Base-by-base conservation (phyloP, 1,140 invertebrate genomes). In the Drosophila fuyamai region DNA sequence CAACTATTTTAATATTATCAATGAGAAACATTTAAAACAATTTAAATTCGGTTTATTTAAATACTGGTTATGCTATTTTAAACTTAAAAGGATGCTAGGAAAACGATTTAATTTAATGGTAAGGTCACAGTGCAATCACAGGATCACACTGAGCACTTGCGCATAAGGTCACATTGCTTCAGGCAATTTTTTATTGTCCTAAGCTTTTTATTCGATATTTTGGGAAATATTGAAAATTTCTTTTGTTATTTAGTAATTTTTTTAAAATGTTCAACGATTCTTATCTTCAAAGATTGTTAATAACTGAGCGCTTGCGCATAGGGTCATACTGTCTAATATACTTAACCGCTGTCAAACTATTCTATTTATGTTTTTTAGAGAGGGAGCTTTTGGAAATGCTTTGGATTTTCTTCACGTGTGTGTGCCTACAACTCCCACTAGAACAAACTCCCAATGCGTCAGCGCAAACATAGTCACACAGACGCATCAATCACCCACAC, bases 381-480 rank as follows among this genome's bases (percentile, higher is more conserved):
- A 38, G 46, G 29, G 36, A 16, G 14, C 43, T 29, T 66, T 68
- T 66, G 60, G 54, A 65, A 54, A 43, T 4, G 13, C 18, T 62
- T 16, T 23, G 12, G 38, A 35, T 67, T 54, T 43, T 32, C 8
- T 35, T 40, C 9, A 14, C 14, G 43, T 44, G 14, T 18, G 16
- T 47, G 44, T 23, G 44, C 57, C 79, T 78, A 71, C 44, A 50
- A n/a, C n/a, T 27, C 35, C 27, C 36, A 60, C 35, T 14, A 10
- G 38, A 47, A 14, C 47, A 23, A 68, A 70, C 80, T 83, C 76
- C 80, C 65, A 83, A 80, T 83, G 80, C 76, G 80, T 83, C 80
- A 83, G 80, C 80, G 79, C 80, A 61, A 75, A 74, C 59, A 68
- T 40, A 43, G n/a, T 16, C 38, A 67, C 35, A 70, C 50, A 61